Evolutionary conservation across 1,140 invertebrate species (phyloP).

Genomic region (Heterodera schachtii): DNA sequence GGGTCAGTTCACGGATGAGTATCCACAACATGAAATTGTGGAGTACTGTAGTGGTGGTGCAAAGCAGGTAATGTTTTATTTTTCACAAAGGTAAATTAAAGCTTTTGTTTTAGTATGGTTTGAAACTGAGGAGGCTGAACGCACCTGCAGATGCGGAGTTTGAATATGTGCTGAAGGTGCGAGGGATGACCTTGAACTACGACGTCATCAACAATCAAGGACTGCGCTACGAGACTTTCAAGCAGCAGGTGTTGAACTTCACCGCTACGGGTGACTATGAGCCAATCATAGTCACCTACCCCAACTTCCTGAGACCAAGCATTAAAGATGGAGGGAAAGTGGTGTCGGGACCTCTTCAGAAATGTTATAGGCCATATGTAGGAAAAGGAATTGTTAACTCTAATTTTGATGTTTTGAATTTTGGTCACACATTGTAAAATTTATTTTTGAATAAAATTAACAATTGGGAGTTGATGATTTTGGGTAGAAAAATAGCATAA

Average conservation of each 20-base stretch:
- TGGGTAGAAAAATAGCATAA: background rate
- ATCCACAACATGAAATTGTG: background rate
- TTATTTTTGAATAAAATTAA: background rate
- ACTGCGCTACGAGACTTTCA: background rate
- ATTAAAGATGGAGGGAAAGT: background rate
- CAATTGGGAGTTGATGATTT: background rate
- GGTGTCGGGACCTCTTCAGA: background rate
- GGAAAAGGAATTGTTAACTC: conserved; percentile 5
- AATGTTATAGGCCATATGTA: background rate
- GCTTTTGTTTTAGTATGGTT: background rate
- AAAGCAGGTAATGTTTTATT: background rate
- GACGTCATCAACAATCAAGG: background rate
- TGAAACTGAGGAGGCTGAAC: background rate
- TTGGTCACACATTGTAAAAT: background rate
- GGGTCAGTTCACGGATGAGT: conserved; percentile 21
- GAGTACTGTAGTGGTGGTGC: conserved; percentile 12
- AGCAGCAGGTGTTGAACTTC: background rate
- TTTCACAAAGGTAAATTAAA: background rate
- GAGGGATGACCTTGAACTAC: background rate
- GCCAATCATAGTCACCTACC: background rate
- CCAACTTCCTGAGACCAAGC: background rate
- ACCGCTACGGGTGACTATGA: background rate
- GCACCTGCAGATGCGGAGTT: background rate
- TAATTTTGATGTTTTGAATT: background rate
- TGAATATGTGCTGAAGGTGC: conserved; percentile 7